A percentile compares a stretch with the other conserved stretches of the same genome.
Evolutionary conservation across 2,113 vertebrate genomes (phyloP).

Genomic region (Uropsilus gracilis): DNA sequence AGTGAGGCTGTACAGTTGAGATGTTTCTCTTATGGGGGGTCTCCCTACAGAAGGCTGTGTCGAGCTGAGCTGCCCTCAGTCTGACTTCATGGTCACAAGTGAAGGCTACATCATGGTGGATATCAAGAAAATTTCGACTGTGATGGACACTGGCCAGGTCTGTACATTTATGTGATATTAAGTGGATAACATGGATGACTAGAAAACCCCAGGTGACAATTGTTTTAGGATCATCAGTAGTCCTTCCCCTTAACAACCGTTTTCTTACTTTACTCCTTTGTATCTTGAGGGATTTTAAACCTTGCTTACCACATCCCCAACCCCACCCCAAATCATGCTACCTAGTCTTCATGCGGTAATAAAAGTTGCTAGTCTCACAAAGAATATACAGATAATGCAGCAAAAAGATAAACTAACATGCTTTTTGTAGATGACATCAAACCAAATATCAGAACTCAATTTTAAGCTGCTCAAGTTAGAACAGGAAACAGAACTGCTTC

Average conservation of each 20-base stretch:
- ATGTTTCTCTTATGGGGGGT: background rate
- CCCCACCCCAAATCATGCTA: no score
- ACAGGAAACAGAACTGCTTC: constrained; percentile 88
- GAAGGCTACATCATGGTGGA: constrained; percentile 89
- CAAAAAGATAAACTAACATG: background rate
- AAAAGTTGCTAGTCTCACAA: background rate
- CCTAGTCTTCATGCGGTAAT: background rate
- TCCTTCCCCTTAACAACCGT: background rate
- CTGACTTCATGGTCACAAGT: constrained; percentile 81
- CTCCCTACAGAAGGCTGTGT: constrained; percentile 88
- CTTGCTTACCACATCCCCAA: background rate
- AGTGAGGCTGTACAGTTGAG: no score
- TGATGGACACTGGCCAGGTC: constrained; percentile 55
- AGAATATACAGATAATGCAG: background rate
- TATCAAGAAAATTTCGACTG: constrained; percentile 53
- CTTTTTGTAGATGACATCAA: constrained; percentile 71
- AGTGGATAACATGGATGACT: background rate
- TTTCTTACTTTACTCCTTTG: background rate
- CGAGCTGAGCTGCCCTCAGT: constrained; percentile 79
- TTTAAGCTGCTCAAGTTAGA: constrained; percentile 85
- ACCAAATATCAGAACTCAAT: constrained; percentile 81
- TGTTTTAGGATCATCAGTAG: background rate
- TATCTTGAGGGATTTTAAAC: background rate
- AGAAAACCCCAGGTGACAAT: background rate
- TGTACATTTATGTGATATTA: background rate